Evolutionary conservation across 2,113 vertebrate genomes (phyloP).

Genomic region (Psettodes erumei): DNA sequence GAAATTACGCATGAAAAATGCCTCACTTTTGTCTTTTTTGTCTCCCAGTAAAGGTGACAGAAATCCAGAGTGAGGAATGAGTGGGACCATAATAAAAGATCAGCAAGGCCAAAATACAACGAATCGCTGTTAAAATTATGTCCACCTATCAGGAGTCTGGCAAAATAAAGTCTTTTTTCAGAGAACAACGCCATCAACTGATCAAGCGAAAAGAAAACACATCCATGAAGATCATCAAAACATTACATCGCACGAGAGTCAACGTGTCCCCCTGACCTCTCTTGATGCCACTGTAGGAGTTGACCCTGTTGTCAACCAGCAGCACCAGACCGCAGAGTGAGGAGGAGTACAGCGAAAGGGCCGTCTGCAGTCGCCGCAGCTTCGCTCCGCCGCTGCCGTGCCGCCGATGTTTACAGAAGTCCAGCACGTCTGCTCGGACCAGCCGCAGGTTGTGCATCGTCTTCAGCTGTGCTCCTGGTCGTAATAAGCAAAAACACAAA

Average conservation of each 20-base stretch:
- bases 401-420: constrained; percentile 94
- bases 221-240: background rate
- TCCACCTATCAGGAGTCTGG: background rate
- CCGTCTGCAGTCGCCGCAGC: constrained; percentile 92
- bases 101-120: background rate
- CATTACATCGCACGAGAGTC: background rate
- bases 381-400: constrained; percentile 91
- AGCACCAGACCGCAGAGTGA: constrained; percentile 95
- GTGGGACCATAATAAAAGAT: background rate
- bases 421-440: constrained; percentile 91
- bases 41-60: background rate
- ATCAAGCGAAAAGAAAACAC: background rate
- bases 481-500: too few species aligned
- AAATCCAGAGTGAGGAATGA: constrained; percentile 12
- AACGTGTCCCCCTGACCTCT: constrained; percentile 84
- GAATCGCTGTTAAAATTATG: background rate
- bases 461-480: constrained; percentile 95
- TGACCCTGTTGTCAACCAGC: constrained; percentile 96
- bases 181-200: background rate
- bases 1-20: background rate
- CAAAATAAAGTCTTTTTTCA: background rate
- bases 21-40: too few species aligned
- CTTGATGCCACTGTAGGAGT: constrained; percentile 97
- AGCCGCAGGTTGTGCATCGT: constrained; percentile 98
- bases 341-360: constrained; percentile 94